Evolutionary conservation across 2,797 vertebrate species (phyloP), one percentile per base, ranked within the genome.

Genomic region (Menidia menidia): DNA sequence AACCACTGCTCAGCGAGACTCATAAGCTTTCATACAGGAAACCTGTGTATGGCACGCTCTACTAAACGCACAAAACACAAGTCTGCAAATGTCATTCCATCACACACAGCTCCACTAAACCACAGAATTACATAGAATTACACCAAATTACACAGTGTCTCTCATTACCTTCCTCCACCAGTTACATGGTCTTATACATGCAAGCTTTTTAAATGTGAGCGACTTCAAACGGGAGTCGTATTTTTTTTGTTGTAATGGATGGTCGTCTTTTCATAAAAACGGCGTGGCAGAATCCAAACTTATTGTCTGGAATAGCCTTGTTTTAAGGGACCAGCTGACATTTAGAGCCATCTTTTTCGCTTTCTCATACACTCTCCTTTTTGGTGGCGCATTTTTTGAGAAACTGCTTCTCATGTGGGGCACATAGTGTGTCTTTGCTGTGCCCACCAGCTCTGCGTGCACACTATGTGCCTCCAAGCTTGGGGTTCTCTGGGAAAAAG

Each of bases 121-220:
- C 73, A 67, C 81, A 79, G 65, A 64, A 67, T 75, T 69, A 71
- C 75, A 68, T 62, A 77, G 66, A 81, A 80, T 80, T 75, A 68
- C 42, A 59, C 50, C 16, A 58, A 71, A 72, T 69, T 58, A 78
- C 67, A 78, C 33, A 16, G 12, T 67, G 75, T 66, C 30, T 57
- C 42, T 67, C 12, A 19, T 71, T 56, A 39, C 42, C 51, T 47
- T 61, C 56, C 30, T 73, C 16, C 31, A 75, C 43, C 44, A 64
- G 39, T 60, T 42, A 8, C 11, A 9, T 50, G n/a, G 65, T 45
- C 25, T 44, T 6, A 39, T 48, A 53, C 13, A 65, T 45, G 44
- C 39, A 16, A 51, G 44, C 32, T 19, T 31, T 70, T 62, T 42
- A 50, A 70, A 60, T 60, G 12, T 47, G 30, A 57, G 9, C 25